These are phyloP conservation scores for Liolophura sinensis DNA, from an alignment of 1,140 invertebrate genomes.

Conservation along the genomic window DNA sequence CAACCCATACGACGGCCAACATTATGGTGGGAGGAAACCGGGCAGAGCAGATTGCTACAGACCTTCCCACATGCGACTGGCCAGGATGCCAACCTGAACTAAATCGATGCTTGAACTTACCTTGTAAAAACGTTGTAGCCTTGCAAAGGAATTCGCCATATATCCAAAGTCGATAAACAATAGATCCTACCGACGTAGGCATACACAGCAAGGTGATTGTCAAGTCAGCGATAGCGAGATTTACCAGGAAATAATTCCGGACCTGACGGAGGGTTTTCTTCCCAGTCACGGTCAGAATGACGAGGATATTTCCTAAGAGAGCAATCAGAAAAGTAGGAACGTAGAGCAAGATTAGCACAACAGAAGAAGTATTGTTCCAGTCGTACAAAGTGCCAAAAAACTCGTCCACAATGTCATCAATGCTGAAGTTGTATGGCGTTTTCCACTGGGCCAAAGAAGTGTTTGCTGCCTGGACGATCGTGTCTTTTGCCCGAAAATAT, in stretches of 20 bases:
- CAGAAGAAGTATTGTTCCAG: constrained; percentile 17
- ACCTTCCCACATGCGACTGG: no score
- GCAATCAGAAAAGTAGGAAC: constrained; percentile 31
- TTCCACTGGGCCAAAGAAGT: no score
- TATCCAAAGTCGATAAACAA: constrained; percentile 71
- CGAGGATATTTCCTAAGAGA: constrained; percentile 34
- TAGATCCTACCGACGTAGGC: constrained; percentile 68
- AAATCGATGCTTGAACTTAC: constrained; percentile 62
- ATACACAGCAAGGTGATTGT: constrained; percentile 49
- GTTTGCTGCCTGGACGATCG: no score
- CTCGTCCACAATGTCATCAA: constrained; percentile 26
- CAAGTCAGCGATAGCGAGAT: constrained; percentile 37
- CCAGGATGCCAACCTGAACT: no score
- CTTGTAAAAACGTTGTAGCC: constrained; percentile 73
- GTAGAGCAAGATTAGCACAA: constrained; percentile 32
- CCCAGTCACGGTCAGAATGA: constrained; percentile 23
- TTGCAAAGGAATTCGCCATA: constrained; percentile 76
- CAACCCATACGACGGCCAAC: no score
- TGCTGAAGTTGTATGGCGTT: no score
- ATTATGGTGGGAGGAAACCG: no score
- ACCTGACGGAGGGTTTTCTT: constrained; percentile 24
- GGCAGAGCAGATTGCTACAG: no score
- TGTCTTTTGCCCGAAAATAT: no score
- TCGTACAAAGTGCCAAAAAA: constrained; percentile 23
- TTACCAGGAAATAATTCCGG: constrained; percentile 36